Conservation (phyloP, 1,140 invertebrate species). For the Harlomillsia oculata region DNA sequence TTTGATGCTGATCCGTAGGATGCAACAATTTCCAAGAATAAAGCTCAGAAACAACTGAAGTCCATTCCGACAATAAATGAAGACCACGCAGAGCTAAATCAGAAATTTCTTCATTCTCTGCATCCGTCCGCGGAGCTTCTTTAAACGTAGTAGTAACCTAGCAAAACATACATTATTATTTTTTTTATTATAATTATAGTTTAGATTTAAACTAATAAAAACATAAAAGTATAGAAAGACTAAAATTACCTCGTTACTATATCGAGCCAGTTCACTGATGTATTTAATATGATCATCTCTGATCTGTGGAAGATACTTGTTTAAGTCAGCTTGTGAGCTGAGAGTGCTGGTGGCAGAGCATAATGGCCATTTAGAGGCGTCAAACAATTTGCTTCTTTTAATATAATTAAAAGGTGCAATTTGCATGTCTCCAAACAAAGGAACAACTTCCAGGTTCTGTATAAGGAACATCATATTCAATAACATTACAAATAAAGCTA, state of each 20-base stretch:
- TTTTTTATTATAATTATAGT: not conserved
- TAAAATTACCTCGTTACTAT: conserved; percentile 72
- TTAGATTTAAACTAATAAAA: not conserved
- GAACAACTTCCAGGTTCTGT: conserved; percentile 89
- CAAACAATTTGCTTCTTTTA: conserved; percentile 88
- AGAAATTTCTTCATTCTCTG: conserved; percentile 84
- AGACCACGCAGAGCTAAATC: conserved; percentile 85
- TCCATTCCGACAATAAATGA: conserved; percentile 92
- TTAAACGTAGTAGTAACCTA: conserved; percentile 76
- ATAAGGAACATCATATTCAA: conserved; percentile 1
- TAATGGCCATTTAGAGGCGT: conserved; percentile 83
- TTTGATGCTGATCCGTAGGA: conserved; percentile 94
- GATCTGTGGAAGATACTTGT: conserved; percentile 89
- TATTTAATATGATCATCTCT: conserved; percentile 95
- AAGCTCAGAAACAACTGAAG: conserved; percentile 90
- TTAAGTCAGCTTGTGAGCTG: conserved; percentile 89
- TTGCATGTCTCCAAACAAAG: conserved; percentile 98
- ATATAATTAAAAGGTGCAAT: conserved; percentile 98
- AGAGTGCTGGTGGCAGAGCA: conserved; percentile 64
- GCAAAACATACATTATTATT: conserved; percentile 3
- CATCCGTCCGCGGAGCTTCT: conserved; percentile 73
- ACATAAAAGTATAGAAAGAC: conserved; percentile 5
- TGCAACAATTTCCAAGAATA: conserved; percentile 98
- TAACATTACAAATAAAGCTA: conserved; percentile 1
- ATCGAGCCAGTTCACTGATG: conserved; percentile 89